Evolutionary conservation across 2,888 invertebrate species (phyloP).

Genomic region (Pterobdella sp.): DNA sequence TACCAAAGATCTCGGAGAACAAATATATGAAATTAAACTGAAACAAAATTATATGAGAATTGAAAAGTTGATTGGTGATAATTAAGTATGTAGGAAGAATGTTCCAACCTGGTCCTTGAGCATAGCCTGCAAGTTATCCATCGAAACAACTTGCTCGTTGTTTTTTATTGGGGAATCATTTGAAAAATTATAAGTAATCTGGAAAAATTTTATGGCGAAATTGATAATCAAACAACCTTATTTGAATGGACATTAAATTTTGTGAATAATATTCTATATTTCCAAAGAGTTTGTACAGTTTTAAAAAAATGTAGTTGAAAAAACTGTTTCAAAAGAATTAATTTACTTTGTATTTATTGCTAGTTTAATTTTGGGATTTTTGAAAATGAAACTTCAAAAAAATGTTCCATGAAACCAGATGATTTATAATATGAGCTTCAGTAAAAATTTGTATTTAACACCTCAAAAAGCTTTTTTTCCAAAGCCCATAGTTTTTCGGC

Average conservation of each 20-base stretch:
- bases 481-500: slow-evolving; percentile 3
- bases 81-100: not conserved
- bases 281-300: no score
- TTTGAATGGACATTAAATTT: no score
- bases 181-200: slow-evolving; percentile 19
- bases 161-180: not conserved
- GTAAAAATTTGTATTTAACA: no score
- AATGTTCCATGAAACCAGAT: no score
- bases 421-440: no score
- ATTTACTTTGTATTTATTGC: no score
- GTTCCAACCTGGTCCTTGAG: not conserved
- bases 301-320: no score
- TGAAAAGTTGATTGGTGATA: not conserved
- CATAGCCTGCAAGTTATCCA: slow-evolving; percentile 1
- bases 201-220: not conserved
- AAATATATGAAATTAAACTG: not conserved
- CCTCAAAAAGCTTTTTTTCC: slow-evolving; percentile 23
- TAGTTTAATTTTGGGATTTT: no score
- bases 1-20: not conserved
- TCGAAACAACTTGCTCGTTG: not conserved
- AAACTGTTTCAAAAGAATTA: no score
- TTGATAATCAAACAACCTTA: not conserved
- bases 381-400: no score
- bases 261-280: no score
- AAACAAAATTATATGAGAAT: not conserved